Evolutionary conservation across 2,113 vertebrate genomes (phyloP).

Genomic region (Plecturocebus donacophilus): DNA sequence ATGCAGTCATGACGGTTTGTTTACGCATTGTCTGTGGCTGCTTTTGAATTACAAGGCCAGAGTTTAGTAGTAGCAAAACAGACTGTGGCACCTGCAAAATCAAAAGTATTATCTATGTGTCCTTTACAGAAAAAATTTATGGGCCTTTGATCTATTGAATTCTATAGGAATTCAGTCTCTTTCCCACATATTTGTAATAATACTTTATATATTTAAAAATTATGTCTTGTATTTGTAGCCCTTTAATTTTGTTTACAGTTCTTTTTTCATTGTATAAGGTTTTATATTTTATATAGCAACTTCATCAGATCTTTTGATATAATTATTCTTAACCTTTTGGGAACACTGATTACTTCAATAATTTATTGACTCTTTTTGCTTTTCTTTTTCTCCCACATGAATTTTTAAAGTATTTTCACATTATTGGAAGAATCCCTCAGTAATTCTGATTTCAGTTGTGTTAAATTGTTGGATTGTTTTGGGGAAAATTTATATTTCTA

Average conservation of each 20-base stretch:
- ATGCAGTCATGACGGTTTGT: neutral
- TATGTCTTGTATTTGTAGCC: neutral
- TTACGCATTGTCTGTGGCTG: neutral
- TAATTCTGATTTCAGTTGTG: neutral
- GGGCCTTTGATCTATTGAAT: neutral
- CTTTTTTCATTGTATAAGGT: neutral
- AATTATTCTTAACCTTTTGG: slow-evolving; percentile 2
- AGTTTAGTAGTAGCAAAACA: neutral
- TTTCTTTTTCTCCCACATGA: neutral
- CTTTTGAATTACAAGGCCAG: neutral
- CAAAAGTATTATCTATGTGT: neutral
- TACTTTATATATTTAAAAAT: neutral
- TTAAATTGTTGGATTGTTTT: neutral
- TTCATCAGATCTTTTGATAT: neutral
- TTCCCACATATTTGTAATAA: neutral
- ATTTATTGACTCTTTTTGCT: neutral
- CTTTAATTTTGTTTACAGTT: neutral
- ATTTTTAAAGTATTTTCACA: neutral
- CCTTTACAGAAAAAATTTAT: neutral
- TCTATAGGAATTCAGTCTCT: neutral
- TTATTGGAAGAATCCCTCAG: neutral
- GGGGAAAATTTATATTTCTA: neutral
- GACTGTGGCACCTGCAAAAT: neutral
- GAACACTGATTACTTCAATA: neutral
- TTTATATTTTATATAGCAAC: neutral